Percentiles rank a stretch among this genome's conserved stretches.
Conservation (phyloP, 1,140 invertebrate genomes). For the Neomicropteryx cornuta region DNA sequence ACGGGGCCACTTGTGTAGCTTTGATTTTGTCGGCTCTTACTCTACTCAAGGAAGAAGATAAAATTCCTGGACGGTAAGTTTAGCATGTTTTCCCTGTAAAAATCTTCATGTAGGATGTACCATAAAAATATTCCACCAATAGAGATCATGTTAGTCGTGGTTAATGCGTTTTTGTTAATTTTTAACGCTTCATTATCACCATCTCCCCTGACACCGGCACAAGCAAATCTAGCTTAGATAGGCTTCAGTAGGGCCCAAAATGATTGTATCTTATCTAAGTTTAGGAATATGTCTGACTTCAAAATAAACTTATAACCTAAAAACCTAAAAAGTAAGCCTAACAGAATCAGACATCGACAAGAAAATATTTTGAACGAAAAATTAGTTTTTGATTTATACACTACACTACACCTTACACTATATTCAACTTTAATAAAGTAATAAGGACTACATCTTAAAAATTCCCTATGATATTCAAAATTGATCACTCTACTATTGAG, state of each 20-base stretch:
- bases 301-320: too few species aligned
- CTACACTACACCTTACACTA: too few species aligned
- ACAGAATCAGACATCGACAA: too few species aligned
- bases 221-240: not conserved
- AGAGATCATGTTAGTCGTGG: not conserved
- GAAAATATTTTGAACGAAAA: too few species aligned
- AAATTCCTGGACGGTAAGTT: constrained; percentile 58
- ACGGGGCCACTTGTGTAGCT: constrained; percentile 67
- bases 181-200: not conserved
- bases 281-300: too few species aligned
- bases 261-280: not conserved
- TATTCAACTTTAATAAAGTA: too few species aligned
- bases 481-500: too few species aligned
- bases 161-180: constrained; percentile 3
- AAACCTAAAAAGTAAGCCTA: too few species aligned
- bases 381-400: too few species aligned
- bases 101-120: not conserved
- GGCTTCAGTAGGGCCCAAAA: not conserved
- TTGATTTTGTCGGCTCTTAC: constrained; percentile 61
- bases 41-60: constrained; percentile 63
- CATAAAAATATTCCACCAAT: not conserved
- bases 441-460: too few species aligned
- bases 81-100: not conserved
- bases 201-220: not conserved
- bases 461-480: too few species aligned